Evolutionary conservation across 37 sponge, comb jelly and placozoan species (phyloP), one percentile per base, ranked within the genome.

Genomic region (Crambe crambe): DNA sequence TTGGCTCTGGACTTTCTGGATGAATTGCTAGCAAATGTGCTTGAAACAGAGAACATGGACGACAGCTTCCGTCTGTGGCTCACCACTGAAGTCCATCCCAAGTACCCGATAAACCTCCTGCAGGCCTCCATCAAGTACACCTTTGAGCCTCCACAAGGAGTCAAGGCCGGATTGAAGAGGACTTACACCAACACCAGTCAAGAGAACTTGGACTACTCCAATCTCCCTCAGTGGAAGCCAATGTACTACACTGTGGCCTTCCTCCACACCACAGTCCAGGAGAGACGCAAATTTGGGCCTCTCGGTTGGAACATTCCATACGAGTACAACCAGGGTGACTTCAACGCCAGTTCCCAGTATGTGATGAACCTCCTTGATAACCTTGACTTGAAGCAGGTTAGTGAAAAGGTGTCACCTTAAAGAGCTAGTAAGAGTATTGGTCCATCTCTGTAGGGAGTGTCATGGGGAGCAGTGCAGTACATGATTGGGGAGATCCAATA

Each of bases 221-320:
- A 95, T 89, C 85, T 96, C 2, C 89, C 92, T 34, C 96, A 96
- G 85, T 98, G 99, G 99, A 98, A 98, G 76, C 99, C 99, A 17
- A 86, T 98, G 92, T 83, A 94, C 61, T 98, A 94, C 78, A 87
- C 86, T 25, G 84, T 98, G 37, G 96, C 99, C 63, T 98, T 98
- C 89, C 86, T 98, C 25, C 99, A 98, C 91, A 94, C 99, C 29
- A 98, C 99, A 23, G 99, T 98, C 18, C 99, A 98, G 87, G 99
- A 97, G 87, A 83, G 95, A 42, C 79, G 95, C 31, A 95, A 95
- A 89, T 97, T 92, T 83, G 95, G 95, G 1, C 98, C 95, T 6
- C 95, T 97, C 25, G 95, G 98, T 21, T 95, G 98, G 96, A 97
- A 97, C 75, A 97, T 95, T 70, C 98, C 96, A 30, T 95, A 95